Conservation (phyloP, 2,797 vertebrate genomes). For the Sternotherus odoratus region DNA sequence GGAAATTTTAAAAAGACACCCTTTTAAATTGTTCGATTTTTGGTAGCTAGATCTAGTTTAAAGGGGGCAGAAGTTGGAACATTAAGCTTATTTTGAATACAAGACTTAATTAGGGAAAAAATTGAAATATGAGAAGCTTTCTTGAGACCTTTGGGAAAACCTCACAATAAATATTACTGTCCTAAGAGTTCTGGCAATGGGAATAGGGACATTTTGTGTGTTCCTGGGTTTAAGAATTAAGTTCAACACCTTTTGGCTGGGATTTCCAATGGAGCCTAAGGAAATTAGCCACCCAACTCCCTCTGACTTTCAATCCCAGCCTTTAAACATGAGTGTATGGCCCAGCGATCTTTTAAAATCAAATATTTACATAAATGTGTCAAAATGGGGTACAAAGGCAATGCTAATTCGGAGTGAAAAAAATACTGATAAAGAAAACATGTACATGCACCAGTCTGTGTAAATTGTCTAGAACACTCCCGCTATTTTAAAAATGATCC, state of each 20-base stretch:
- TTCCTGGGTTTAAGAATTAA: background rate
- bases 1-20: background rate
- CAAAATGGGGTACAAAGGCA: background rate
- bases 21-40: background rate
- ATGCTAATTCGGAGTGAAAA: background rate
- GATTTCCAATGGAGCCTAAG: background rate
- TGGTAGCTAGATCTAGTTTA: background rate
- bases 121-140: background rate
- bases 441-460: background rate
- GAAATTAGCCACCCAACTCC: background rate
- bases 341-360: background rate
- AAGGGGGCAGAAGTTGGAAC: background rate
- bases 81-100: background rate
- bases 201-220: background rate
- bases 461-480: background rate
- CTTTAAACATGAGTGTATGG: background rate
- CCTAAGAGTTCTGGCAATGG: background rate
- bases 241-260: background rate
- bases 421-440: conserved; percentile 16
- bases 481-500: background rate
- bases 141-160: background rate
- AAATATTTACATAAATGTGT: background rate
- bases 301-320: background rate
- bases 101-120: background rate
- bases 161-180: background rate